Conservation (phyloP, 2,888 invertebrate species). For the Schizotus pectinicornis region DNA sequence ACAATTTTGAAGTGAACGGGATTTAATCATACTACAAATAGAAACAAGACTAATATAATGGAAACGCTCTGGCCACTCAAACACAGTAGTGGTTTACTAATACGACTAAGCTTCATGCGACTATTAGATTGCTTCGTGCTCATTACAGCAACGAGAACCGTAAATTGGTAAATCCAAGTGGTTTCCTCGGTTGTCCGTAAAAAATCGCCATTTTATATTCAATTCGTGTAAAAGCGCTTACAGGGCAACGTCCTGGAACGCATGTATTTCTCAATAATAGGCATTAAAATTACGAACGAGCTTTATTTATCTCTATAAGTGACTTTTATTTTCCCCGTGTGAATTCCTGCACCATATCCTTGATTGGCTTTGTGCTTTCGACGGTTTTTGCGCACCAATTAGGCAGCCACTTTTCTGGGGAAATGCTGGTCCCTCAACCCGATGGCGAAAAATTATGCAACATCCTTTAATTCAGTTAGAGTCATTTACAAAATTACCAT, state of each 20-base stretch:
- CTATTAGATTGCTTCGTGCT: slow-evolving; percentile 10
- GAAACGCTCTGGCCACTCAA: slow-evolving; percentile 11
- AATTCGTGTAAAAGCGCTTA: slow-evolving; percentile 3
- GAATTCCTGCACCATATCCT: slow-evolving; percentile 37
- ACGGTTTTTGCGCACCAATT: slow-evolving; percentile 34
- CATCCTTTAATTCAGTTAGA: slow-evolving; percentile 28
- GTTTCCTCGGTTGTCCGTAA: neutral
- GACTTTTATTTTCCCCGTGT: slow-evolving; percentile 41
- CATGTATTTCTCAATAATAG: slow-evolving; percentile 22
- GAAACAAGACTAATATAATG: slow-evolving; percentile 8
- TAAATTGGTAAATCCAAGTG: too few relatives aligned
- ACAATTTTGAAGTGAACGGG: slow-evolving; percentile 3
- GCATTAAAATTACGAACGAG: slow-evolving; percentile 33
- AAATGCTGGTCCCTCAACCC: slow-evolving; percentile 9
- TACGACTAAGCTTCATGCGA: slow-evolving; percentile 15
- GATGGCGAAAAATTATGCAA: slow-evolving; percentile 25
- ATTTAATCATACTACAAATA: slow-evolving; percentile 17
- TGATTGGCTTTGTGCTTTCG: slow-evolving; percentile 38
- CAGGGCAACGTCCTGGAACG: slow-evolving; percentile 2
- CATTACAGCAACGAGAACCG: neutral
- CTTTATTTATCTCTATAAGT: slow-evolving; percentile 42
- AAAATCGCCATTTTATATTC: neutral
- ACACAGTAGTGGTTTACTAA: slow-evolving; percentile 13
- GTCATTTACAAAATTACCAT: slow-evolving; percentile 26
- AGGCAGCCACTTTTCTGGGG: slow-evolving; percentile 21